Evolutionary conservation across 2,113 vertebrate genomes (phyloP), one percentile per base, ranked within the genome.

Genomic region (Anoplopoma fimbria): DNA sequence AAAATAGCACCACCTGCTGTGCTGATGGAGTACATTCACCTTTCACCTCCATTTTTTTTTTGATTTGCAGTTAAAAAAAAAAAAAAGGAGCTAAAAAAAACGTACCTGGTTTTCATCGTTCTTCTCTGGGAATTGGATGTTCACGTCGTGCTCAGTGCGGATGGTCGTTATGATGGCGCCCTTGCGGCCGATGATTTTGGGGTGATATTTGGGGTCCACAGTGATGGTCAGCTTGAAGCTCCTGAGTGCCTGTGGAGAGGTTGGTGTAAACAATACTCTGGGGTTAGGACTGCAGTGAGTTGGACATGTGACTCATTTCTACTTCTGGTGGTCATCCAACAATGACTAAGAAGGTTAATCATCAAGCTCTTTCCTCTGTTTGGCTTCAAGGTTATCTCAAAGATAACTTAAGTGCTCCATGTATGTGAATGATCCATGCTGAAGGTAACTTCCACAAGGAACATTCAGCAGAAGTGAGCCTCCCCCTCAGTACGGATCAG

Each of bases 171-270:
- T 99, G 81, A 98, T 96, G 19, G 98, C 96, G 55, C 98, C 98
- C 88, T 99, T 99, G n/a, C 98, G 96, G 12, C 98, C 98, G 4
- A 99, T 99, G 89, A 99, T 99, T 88, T 99, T 99, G 72, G 98
- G 98, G 88, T 99, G 98, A 92, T 99, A 98, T 90, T 97, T 99
- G 79, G 98, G 97, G 88, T 99, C 98, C 88, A 99, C 98, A 90
- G 96, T 96, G 91, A 99, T 97, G 40, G 95, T 97, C 94, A 99
- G 92, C 89, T 97, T 99, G 88, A 98, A 99, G 93, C 98, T 99
- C 93, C 97, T 95, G 92, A 99, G 94, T 83, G 97, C 97, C 98
- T 99, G 85, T 0, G 49, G 47, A 53, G 0, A 38, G 27, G 81
- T 53, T 5, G 40, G 23, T 1, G 1, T 13, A 58, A 51, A 69